A percentile compares a stretch with the other conserved stretches of the same genome.
Evolutionary conservation across 2,888 invertebrate species (phyloP).

Genomic region (Platycnemis pennipes): DNA sequence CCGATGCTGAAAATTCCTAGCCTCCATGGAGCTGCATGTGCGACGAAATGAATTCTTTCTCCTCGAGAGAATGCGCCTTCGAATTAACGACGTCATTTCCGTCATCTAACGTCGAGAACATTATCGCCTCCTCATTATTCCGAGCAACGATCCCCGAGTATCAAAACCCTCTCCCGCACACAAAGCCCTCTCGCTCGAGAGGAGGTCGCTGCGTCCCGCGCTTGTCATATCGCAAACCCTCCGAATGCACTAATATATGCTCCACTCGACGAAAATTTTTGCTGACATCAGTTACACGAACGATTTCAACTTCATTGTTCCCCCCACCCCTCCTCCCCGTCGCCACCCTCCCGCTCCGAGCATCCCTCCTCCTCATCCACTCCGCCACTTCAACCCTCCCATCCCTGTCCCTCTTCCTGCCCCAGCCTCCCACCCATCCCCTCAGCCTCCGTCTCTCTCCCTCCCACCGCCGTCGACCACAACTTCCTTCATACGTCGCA

Average conservation of each 20-base stretch:
- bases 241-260: slow-evolving; percentile 55
- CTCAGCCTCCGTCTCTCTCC: neutral
- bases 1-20: neutral
- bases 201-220: slow-evolving; percentile 1
- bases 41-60: neutral
- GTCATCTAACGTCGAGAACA: slow-evolving; percentile 10
- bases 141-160: neutral
- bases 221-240: slow-evolving; percentile 60
- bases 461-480: slow-evolving; percentile 1
- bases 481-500: slow-evolving; percentile 48
- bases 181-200: neutral
- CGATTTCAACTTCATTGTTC: slow-evolving; percentile 62
- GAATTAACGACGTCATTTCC: slow-evolving; percentile 22
- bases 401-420: neutral
- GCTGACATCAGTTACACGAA: slow-evolving; percentile 56
- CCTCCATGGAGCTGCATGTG: neutral
- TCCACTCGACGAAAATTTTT: slow-evolving; percentile 51
- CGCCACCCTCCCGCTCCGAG: neutral
- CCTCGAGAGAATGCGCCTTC: neutral
- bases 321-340: neutral
- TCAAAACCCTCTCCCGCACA: neutral
- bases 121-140: slow-evolving; percentile 36
- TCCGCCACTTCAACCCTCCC: too few species aligned
- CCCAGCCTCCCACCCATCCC: neutral
- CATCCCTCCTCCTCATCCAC: neutral